Base-by-base conservation (phyloP, 2,888 invertebrate species). In the Spisula subtruncata region DNA sequence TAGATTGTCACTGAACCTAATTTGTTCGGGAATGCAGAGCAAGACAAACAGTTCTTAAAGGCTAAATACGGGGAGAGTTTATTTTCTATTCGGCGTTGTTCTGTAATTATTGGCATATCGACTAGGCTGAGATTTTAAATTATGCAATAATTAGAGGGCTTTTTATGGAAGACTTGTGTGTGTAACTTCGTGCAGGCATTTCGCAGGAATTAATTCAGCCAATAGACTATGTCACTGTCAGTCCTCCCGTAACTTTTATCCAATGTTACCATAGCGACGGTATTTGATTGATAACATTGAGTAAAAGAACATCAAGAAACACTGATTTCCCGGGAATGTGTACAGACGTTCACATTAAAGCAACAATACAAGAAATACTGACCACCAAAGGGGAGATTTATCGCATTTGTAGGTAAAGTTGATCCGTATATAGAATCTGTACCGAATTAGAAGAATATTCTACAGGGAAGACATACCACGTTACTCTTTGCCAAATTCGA, bases 271-370 rank as follows among this genome's bases (percentile, higher is more conserved):
- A 75, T 75, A 32, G 75, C 35, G 35, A 75, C 75, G 75, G 14
- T 25, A n/a, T 32, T 75, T 75, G 75, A 75, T 75, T 75, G 75
- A 75, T 75, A 75, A 32, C 75, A 75, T 66, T 66, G 60, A n/a
- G 60, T 66, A 66, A 66, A n/a, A 25, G 60, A 66, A 66, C 60
- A 66, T 12, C 25, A 66, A 25, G 60, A 66, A 66, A 66, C n/a
- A 66, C 60, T 25, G 60, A 66, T 66, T 66, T 20, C 25, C 60
- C 5, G 60, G 20, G 60, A 66, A 66, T 66, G 25, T 66, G 25
- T 66, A 66, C 60, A 4, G 60, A 25, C 60, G 8, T n/a, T 66
- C 60, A 25, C 1, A 66, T n/a, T 6, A 66, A n/a, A 66, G 10
- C 51, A 51, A 12, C 51, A 51, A 16, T 51, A 16, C 51, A 51